These are phyloP conservation scores for Tetragonisca angustula DNA, from an alignment of 2,888 invertebrate genomes.

Conservation along the genomic window DNA sequence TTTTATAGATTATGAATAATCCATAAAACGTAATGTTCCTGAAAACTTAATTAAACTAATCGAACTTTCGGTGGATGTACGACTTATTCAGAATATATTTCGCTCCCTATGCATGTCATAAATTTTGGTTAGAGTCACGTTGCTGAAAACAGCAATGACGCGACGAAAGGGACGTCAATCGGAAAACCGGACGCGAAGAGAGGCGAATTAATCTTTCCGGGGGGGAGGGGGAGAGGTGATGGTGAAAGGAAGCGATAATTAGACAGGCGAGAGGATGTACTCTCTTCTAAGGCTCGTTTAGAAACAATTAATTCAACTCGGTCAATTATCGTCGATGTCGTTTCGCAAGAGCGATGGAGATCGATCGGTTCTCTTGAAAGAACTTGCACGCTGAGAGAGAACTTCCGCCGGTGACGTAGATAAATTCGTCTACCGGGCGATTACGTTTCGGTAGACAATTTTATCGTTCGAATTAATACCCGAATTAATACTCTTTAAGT, in stretches of 20 bases:
- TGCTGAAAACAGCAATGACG: too few species aligned
- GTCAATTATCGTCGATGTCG: conserved; percentile 50
- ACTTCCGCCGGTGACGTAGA: conserved; percentile 44
- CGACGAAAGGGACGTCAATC: neutral
- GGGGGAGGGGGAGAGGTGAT: rapidly evolving
- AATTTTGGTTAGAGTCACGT: neutral
- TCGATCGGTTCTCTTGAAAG: conserved; percentile 54
- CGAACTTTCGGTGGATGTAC: neutral
- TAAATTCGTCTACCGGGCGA: conserved; percentile 41
- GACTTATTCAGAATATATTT: neutral
- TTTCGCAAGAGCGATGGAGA: conserved; percentile 52
- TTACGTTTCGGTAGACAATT: conserved; percentile 27
- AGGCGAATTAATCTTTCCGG: conserved; percentile 21
- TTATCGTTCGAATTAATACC: conserved; percentile 43
- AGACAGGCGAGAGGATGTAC: neutral
- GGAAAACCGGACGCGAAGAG: neutral
- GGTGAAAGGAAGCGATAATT: conserved; percentile 12
- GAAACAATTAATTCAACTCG: conserved; percentile 52
- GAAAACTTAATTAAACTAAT: neutral
- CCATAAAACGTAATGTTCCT: neutral
- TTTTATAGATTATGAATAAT: neutral
- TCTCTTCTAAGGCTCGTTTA: conserved; percentile 12
- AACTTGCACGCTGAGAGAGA: conserved; percentile 17
- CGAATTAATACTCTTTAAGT: neutral
- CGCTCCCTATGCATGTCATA: neutral